These are phyloP conservation scores for Micrasema minimum DNA, from an alignment of 1,140 invertebrate genomes.

Conservation along the genomic window DNA sequence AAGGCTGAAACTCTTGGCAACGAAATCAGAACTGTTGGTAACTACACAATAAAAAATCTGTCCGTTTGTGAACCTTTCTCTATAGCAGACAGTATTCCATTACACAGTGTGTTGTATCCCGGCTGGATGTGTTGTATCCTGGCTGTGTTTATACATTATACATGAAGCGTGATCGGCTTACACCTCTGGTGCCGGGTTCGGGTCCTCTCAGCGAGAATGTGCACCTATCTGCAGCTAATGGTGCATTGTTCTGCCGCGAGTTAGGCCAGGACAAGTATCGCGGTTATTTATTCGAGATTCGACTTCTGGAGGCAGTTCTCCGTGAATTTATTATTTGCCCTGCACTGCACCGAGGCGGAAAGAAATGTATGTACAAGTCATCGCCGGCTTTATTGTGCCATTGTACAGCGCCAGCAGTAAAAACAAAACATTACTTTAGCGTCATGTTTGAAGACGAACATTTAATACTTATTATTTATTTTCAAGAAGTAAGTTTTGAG, in stretches of 20 bases:
- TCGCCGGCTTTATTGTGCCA: too few species aligned
- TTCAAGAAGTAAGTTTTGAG: too few species aligned
- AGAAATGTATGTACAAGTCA: too few species aligned
- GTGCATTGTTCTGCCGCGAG: conserved; percentile 33
- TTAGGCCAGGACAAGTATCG: conserved; percentile 33
- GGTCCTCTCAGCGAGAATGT: neutral
- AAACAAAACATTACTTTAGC: too few species aligned
- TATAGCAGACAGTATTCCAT: too few species aligned
- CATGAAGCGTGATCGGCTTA: conserved; percentile 36
- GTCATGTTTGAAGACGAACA: too few species aligned
- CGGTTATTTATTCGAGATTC: conserved; percentile 19
- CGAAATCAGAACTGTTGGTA: too few species aligned
- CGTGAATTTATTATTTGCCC: conserved; percentile 31
- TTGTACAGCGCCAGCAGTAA: too few species aligned
- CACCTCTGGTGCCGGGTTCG: conserved; percentile 30
- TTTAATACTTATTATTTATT: too few species aligned
- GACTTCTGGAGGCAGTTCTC: conserved; percentile 15
- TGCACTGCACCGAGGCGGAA: conserved; percentile 4
- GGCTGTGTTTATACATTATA: conserved; percentile 25
- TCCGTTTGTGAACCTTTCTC: too few species aligned
- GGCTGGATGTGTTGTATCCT: conserved; percentile 11
- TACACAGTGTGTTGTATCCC: neutral
- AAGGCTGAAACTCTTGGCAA: too few species aligned
- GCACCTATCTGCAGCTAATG: conserved; percentile 32
- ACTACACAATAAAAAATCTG: too few species aligned